Evolutionary conservation across 2,113 vertebrate species (phyloP), one percentile per base, ranked within the genome.

Genomic region (Apodemus sylvaticus): DNA sequence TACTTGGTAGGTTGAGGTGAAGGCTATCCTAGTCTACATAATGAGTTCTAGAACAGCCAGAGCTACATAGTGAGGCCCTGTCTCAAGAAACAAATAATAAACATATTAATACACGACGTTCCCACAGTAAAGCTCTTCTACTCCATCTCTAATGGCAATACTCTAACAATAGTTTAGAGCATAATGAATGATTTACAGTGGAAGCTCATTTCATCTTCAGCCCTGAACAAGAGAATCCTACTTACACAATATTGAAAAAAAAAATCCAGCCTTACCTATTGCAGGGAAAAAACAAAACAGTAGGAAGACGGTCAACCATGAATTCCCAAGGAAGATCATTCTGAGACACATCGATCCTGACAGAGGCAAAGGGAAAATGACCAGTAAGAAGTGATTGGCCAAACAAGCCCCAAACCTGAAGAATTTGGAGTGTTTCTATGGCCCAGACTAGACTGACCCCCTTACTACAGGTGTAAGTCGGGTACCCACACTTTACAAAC

Each of bases 281-380:
- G 96, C 98, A 98, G 94, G 99, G 99, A 86, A 99, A 99, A 97
- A 99, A 98, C 86, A 99, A 98, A 94, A 99, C 97, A 4, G 99
- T 99, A 82, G 99, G 99, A 94, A 99, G 98, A n/a, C 93, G 99
- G 93, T 99, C 99, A 77, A 99, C 99, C 99, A 99, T 99, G 94
- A 99, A 99, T 98, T 99, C 99, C 99, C 99, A 99, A 5, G 99
- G 99, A 94, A 99, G 99, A 97, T 99, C 99, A 89, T 99, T 99
- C 83, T 98, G 98, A 90, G 99, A 99, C n/a, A 99, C 98, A 90
- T 99, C 99, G 48, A 99, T 99, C 98, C 99, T 99, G 90, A 81
- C 19, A 93, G 92, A 96, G 74, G 8, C 42, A 94, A 94, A 96
- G 74, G 2, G 17, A 85, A 70, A 94, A 94, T 62, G 91, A 86